Evolutionary conservation across 2,888 invertebrate species (phyloP), one percentile per base, ranked within the genome.

Genomic region (Microctonus brassicae): DNA sequence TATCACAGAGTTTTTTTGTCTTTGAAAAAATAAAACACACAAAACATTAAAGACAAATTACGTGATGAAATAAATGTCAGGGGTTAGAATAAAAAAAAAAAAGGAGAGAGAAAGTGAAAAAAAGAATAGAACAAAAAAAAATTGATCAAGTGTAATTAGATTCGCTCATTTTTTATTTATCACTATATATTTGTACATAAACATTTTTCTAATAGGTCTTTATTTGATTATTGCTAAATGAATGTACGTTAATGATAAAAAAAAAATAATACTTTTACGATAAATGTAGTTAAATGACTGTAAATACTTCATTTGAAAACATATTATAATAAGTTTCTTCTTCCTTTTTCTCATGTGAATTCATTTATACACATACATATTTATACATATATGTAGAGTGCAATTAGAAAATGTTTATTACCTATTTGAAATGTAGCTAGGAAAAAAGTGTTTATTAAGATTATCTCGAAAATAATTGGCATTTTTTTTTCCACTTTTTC

Each of bases 141-240:
- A 9, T 39, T 47, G 17, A 13, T 17, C 4, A 34, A 17, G 33
- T 42, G 24, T 13, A 13, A 58, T 39, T 4, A 17, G 2, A 33
- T 11, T 70, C 52, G 64, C 65, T 70, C 60, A 70, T 58, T 75
- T 67, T 77, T 76, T 74, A 76, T 75, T 77, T 76, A 75, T 77
- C 73, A 70, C 68, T 71, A 61, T 47, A 70, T 75, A 73, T 76
- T 69, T 79, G 79, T 79, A 78, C 34, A 77, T 78, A 78, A 36
- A 68, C 63, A 68, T 69, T 70, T 73, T 67, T 76, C 72, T 73
- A 65, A 75, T 72, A 72, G 69, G 67, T 73, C 72, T 70, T 77
- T 74, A 77, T 71, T 73, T 70, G 73, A 72, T 70, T 72, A 72
- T 62, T 67, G 47, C 53, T 72, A 69, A 73, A 72, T 70, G 68